Evolutionary conservation across 2,113 vertebrate genomes (phyloP), one percentile per base, ranked within the genome.

Genomic region (Vicugna pacos): DNA sequence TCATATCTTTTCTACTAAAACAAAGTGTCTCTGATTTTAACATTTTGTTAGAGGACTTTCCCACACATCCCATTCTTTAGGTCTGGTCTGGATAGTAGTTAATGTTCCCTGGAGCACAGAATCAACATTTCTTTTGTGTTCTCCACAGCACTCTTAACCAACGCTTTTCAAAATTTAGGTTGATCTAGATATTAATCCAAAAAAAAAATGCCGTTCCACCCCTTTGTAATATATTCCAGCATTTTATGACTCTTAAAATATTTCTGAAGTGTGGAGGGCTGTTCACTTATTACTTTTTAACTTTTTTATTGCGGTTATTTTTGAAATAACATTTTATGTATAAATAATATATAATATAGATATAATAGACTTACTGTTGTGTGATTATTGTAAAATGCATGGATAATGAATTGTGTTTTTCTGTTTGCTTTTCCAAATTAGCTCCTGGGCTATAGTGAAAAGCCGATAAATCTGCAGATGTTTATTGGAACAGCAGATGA

Each of bases 401-500:
- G 67, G 30, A 77, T 96, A 97, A 91, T 89, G 11, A 90, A 84
- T 52, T 52, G 20, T 58, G 8, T 82, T 13, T 90, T 0, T 96
- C 12, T 97, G 0, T 96, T 94, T 97, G 70, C 97, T 98, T 86
- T 98, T 97, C 58, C 93, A 87, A 96, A 89, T 96, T 98, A 99
- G 99, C 99, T 99, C 95, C 98, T 99, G 96, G 99, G 99, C 98
- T 99, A 99, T 98, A 99, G 87, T 5, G 99, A 99, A 97, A 99
- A 99, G 98, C 99, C 99, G 2, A 98, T 99, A 98, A 99, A 99
- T 98, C 98, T 99, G 52, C 99, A 99, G 96, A 99, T 99, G 99
- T 99, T 99, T 99, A 99, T 99, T 3, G 99, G 99, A 70, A 99
- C 99, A 2, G 99, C 99, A 62, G 99, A 99, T 81, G 99, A 99